Evolutionary conservation across 1,140 invertebrate species (phyloP).

Genomic region (Araneus ventricosus): DNA sequence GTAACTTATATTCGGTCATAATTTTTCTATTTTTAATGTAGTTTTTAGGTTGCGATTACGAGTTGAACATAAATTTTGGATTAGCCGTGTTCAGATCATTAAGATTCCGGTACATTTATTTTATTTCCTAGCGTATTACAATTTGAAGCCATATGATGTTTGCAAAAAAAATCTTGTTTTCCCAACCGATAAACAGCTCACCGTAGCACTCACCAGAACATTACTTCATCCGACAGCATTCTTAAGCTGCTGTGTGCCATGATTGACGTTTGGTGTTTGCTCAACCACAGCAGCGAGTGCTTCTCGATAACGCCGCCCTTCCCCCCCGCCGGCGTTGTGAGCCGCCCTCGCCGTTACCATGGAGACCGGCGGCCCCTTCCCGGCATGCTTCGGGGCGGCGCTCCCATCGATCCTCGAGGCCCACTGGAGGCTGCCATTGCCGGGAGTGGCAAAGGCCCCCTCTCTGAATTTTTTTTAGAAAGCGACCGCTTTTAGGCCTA

Average conservation of each 20-base stretch:
- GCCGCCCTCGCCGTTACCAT: slow-evolving; percentile 56
- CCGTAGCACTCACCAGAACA: too few species aligned
- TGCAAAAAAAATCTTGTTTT: too few species aligned
- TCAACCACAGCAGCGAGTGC: not conserved
- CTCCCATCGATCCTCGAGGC: slow-evolving; percentile 72
- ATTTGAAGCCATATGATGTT: too few species aligned
- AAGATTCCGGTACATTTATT: too few species aligned
- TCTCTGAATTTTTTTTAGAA: slow-evolving; percentile 19
- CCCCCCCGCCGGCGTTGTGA: slow-evolving; percentile 22
- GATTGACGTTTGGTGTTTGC: slow-evolving; percentile 24
- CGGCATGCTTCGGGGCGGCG: slow-evolving; percentile 71
- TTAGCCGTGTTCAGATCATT: too few species aligned
- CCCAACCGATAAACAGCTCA: too few species aligned
- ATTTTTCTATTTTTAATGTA: too few species aligned
- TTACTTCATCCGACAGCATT: too few species aligned
- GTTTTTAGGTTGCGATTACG: too few species aligned
- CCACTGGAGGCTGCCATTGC: slow-evolving; percentile 71
- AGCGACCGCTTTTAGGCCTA: slow-evolving; percentile 6
- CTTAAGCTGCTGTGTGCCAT: not conserved
- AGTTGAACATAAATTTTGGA: too few species aligned
- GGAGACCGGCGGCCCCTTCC: slow-evolving; percentile 64
- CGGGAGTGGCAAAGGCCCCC: slow-evolving; percentile 69
- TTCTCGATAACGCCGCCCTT: slow-evolving; percentile 38
- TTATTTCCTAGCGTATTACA: too few species aligned
- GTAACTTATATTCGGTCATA: too few species aligned